Percentiles rank a stretch among this genome's conserved stretches.
phyloP scores from a whole-genome alignment of 2,888 invertebrate species.

The Habroteleia sp. region DNA sequence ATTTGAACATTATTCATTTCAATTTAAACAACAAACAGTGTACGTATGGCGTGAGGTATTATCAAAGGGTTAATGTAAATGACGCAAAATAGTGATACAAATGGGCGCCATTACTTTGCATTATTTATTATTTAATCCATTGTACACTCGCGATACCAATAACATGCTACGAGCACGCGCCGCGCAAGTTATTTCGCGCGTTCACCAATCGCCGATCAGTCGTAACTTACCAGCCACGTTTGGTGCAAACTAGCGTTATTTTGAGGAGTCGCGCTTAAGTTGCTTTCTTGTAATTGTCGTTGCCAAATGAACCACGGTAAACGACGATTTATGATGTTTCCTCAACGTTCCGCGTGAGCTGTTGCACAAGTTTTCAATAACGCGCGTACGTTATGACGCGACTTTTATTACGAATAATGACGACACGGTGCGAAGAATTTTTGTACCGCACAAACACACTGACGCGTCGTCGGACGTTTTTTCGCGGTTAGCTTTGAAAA shows the following conservation, averaged over 20 bases:
- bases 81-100: slow-evolving; percentile 26
- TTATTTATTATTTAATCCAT: slow-evolving; percentile 56
- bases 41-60: slow-evolving; percentile 32
- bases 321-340: slow-evolving; percentile 22
- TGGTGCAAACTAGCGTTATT: slow-evolving; percentile 3
- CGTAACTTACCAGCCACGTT: slow-evolving; percentile 8
- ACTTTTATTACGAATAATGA: slow-evolving; percentile 19
- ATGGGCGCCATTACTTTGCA: slow-evolving; percentile 41
- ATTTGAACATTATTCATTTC: background rate
- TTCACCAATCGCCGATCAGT: slow-evolving; percentile 13
- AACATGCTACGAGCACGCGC: slow-evolving; percentile 22
- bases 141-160: slow-evolving; percentile 44
- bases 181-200: slow-evolving; percentile 33
- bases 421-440: background rate
- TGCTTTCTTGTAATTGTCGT: slow-evolving; percentile 8
- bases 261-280: slow-evolving; percentile 3
- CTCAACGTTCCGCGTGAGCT: slow-evolving; percentile 1
- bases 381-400: slow-evolving; percentile 1
- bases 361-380: slow-evolving; percentile 22
- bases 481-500: background rate
- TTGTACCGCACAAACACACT: no score
- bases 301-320: background rate
- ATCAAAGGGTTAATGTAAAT: slow-evolving; percentile 37
- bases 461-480: background rate
- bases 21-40: slow-evolving; percentile 24